Conservation (phyloP, 2,797 vertebrate species). For the Phalloptychus januarius region DNA sequence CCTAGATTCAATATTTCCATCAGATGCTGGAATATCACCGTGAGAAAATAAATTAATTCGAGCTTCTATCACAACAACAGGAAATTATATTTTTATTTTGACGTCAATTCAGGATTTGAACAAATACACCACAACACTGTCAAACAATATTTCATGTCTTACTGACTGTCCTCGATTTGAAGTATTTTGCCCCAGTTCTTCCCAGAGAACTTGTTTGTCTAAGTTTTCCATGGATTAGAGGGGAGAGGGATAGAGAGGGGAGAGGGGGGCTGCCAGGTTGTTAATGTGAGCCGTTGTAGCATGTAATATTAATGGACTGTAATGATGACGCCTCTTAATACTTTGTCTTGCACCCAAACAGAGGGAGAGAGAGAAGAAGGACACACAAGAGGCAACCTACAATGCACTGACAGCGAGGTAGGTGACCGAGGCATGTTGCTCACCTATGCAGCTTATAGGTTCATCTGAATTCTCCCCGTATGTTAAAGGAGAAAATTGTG, state of each 20-base stretch:
- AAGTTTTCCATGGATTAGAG: slow-evolving; percentile 35
- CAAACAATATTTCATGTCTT: neutral
- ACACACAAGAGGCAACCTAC: slow-evolving; percentile 57
- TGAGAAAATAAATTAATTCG: neutral
- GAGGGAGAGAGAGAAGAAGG: slow-evolving; percentile 39
- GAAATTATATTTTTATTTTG: neutral
- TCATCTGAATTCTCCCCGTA: slow-evolving; percentile 5
- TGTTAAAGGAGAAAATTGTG: slow-evolving; percentile 38
- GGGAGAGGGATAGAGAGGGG: slow-evolving; percentile 2
- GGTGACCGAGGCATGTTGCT: neutral
- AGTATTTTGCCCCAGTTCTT: slow-evolving; percentile 18
- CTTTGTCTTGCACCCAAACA: slow-evolving; percentile 52
- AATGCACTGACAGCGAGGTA: slow-evolving; percentile 76
- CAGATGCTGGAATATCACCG: neutral
- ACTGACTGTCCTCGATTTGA: neutral
- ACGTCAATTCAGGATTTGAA: neutral
- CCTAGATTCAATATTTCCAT: neutral
- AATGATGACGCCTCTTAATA: slow-evolving; percentile 56
- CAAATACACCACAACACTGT: neutral
- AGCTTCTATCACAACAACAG: neutral
- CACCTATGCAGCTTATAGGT: slow-evolving; percentile 16
- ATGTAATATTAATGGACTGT: slow-evolving; percentile 64
- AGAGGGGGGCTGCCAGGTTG: slow-evolving; percentile 3
- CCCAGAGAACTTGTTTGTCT: slow-evolving; percentile 29
- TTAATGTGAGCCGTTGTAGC: slow-evolving; percentile 54